Evolutionary conservation across 2,888 invertebrate species (phyloP).

Genomic region (Leistus spinibarbis): DNA sequence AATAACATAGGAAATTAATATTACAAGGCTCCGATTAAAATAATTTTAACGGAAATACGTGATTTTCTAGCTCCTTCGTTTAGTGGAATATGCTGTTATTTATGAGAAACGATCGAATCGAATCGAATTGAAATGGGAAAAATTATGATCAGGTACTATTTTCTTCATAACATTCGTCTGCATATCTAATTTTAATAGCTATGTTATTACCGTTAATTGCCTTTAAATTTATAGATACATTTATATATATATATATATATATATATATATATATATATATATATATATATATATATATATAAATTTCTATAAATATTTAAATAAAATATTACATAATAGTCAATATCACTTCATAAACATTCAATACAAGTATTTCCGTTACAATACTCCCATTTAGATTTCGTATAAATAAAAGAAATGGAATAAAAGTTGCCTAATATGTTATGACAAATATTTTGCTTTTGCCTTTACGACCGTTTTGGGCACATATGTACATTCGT

Average conservation of each 20-base stretch:
- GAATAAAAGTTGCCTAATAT: no score
- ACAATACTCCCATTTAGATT: no score
- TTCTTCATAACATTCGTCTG: background rate
- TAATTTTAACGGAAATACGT: background rate
- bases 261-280: no score
- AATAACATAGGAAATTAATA: conserved; percentile 2
- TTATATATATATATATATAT: no score
- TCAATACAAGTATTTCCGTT: no score
- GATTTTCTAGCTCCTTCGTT: background rate
- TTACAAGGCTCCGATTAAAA: background rate
- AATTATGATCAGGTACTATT: background rate
- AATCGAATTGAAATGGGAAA: background rate
- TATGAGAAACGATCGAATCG: background rate
- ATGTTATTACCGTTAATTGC: background rate
- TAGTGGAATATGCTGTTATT: background rate
- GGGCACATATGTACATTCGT: no score
- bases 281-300: no score
- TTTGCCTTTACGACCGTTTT: no score
- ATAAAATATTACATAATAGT: background rate
- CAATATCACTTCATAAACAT: background rate
- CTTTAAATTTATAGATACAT: background rate
- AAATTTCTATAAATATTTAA: no score
- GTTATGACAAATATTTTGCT: no score
- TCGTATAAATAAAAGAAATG: no score
- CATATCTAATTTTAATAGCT: background rate